Conservation (phyloP, 2,797 vertebrate species). For the Gallinago nigripennis region DNA sequence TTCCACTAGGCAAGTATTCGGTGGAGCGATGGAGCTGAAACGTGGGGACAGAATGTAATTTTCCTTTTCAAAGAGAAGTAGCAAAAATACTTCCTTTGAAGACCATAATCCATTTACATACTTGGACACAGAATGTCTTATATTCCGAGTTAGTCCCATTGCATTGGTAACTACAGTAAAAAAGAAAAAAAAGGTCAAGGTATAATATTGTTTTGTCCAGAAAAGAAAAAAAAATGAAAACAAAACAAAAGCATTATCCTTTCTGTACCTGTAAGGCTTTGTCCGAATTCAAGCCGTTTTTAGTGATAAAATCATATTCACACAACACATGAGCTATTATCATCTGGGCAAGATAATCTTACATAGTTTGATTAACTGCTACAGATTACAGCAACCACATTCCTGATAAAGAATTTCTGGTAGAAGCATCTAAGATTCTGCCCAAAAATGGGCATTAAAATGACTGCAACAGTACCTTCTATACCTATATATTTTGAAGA, state of each 20-base stretch:
- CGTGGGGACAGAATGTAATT: neutral
- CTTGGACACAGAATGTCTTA: neutral
- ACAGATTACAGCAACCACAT: neutral
- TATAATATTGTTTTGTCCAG: too few relatives aligned
- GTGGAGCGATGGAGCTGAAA: neutral
- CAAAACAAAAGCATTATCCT: neutral
- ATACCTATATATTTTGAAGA: neutral
- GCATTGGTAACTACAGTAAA: neutral
- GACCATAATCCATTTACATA: neutral
- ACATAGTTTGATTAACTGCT: neutral
- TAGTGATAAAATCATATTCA: neutral
- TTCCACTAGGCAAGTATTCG: neutral
- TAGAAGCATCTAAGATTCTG: neutral
- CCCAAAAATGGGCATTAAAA: neutral
- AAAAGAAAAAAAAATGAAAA: neutral
- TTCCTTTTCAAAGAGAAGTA: neutral
- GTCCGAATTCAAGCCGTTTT: neutral
- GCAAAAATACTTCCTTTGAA: neutral
- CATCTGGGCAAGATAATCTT: neutral
- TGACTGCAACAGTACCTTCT: neutral
- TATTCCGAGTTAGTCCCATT: neutral
- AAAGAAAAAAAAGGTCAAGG: neutral
- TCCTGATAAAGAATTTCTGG: neutral
- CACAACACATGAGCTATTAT: neutral
- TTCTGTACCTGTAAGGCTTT: neutral